phyloP scores from a whole-genome alignment of 2,113 vertebrate genomes.

The Muntiacus muntjak region DNA sequence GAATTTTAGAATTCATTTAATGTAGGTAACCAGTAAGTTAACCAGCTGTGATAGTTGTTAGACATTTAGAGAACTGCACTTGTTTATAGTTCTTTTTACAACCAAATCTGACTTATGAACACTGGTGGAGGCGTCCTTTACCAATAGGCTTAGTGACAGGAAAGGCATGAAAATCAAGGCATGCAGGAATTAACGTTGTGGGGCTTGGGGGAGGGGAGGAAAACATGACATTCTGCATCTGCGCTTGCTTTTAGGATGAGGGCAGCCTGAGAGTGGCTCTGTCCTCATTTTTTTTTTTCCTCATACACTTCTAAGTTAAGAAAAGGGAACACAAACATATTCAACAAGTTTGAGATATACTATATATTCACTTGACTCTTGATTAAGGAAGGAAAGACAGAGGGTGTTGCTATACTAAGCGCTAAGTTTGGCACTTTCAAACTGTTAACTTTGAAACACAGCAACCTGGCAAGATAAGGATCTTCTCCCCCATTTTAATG shows the following conservation, averaged over 20 bases:
- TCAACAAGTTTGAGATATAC: background rate
- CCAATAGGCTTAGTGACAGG: background rate
- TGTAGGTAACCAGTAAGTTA: background rate
- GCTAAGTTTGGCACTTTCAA: background rate
- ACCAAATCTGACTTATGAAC: background rate
- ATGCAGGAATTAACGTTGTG: background rate
- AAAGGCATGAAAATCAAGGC: background rate
- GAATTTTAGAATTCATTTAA: background rate
- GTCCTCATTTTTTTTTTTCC: background rate
- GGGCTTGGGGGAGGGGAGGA: background rate
- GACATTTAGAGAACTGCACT: background rate
- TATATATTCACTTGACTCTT: background rate
- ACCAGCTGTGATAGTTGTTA: background rate
- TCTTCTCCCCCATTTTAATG: background rate
- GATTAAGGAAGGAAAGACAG: background rate
- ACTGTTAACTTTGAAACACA: slow-evolving; percentile 5
- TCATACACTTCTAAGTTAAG: background rate
- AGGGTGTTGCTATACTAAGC: background rate
- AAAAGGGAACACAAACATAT: background rate
- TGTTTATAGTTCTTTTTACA: slow-evolving; percentile 19
- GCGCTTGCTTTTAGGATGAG: background rate
- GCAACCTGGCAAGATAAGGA: background rate
- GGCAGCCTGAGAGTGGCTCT: background rate
- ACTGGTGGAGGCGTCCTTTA: background rate
- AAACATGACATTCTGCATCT: background rate